A percentile compares a stretch with the other conserved stretches of the same genome.
Evolutionary conservation across 2,797 vertebrate genomes (phyloP).

Genomic region (Phrynocephalus forsythii): DNA sequence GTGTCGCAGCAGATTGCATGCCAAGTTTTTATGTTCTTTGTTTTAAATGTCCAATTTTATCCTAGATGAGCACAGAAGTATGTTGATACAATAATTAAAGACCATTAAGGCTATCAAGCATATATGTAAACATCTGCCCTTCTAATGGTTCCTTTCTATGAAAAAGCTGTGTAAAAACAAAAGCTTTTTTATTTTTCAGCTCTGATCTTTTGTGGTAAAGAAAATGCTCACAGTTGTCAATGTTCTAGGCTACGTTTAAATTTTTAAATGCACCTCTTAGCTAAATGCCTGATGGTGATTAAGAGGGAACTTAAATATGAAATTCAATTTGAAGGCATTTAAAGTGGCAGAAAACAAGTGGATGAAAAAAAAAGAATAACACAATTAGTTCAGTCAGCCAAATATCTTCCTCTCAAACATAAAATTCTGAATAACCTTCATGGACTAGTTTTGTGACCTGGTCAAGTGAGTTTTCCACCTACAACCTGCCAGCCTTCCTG

Average conservation of each 20-base stretch:
- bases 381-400: background rate
- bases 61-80: background rate
- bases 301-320: background rate
- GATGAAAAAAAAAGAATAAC: background rate
- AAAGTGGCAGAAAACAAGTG: conserved; percentile 4
- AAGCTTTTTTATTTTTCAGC: conserved; percentile 38
- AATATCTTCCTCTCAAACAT: background rate
- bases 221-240: conserved; percentile 31
- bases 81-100: conserved; percentile 35
- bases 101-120: conserved; percentile 13
- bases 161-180: background rate
- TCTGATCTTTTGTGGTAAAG: background rate
- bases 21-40: background rate
- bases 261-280: background rate
- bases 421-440: background rate
- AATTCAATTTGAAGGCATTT: background rate
- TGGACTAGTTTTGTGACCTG: conserved; percentile 5
- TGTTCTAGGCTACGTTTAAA: background rate
- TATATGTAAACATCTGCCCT: background rate
- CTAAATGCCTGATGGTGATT: background rate
- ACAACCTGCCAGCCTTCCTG: background rate
- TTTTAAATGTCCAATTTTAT: conserved; percentile 4
- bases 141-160: background rate
- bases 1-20: background rate
- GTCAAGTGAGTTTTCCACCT: background rate